phyloP scores from a whole-genome alignment of 2,888 invertebrate genomes.

The Caenorhabditis sp. region DNA sequence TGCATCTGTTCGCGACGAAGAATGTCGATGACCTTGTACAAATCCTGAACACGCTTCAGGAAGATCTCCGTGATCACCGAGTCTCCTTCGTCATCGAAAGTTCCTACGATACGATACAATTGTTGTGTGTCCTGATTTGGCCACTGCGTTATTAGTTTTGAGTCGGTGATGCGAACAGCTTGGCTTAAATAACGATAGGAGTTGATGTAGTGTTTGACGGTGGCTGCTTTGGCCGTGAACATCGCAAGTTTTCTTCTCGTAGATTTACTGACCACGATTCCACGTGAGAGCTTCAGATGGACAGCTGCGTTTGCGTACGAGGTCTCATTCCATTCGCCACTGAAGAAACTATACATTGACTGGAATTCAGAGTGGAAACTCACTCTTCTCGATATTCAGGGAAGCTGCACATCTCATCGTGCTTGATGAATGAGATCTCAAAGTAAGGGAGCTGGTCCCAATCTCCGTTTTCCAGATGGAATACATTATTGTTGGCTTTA shows the following conservation, averaged over 20 bases:
- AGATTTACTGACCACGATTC: constrained; percentile 7
- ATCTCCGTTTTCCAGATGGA: background rate
- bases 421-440: constrained; percentile 26
- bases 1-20: constrained; percentile 50
- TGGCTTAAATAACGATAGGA: constrained; percentile 34
- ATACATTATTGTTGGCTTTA: background rate
- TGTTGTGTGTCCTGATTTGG: constrained; percentile 21
- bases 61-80: constrained; percentile 47
- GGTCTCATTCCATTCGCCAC: constrained; percentile 21
- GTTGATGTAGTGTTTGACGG: constrained; percentile 42
- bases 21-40: constrained; percentile 34
- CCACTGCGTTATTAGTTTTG: constrained; percentile 57
- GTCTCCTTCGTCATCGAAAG: constrained; percentile 27
- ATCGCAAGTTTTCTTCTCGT: constrained; percentile 27
- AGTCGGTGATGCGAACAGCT: background rate
- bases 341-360: no score
- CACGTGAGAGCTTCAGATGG: constrained; percentile 30
- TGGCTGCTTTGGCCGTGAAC: constrained; percentile 20
- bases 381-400: no score
- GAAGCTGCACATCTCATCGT: background rate
- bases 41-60: constrained; percentile 37
- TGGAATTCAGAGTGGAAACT: no score
- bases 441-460: constrained; percentile 31
- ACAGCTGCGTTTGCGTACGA: constrained; percentile 9
- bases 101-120: constrained; percentile 13